These are phyloP conservation scores for Diphyllodes magnificus DNA, from an alignment of 2,113 vertebrate genomes.

Conservation along the genomic window DNA sequence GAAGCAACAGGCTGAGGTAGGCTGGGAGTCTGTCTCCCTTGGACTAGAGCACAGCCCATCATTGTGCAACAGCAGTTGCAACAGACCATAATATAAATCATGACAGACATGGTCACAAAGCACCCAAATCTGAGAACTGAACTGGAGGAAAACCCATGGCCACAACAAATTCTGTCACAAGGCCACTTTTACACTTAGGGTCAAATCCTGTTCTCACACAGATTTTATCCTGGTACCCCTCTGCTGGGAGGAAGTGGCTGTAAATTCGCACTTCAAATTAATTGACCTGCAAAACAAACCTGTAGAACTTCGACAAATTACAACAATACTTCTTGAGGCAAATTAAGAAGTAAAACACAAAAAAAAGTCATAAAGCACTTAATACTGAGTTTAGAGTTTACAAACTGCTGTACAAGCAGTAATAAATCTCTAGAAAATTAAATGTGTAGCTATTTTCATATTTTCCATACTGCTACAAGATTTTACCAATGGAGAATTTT, in stretches of 20 bases:
- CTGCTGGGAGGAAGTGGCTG: neutral
- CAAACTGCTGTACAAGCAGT: neutral
- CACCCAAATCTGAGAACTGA: neutral
- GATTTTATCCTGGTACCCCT: neutral
- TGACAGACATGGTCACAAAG: neutral
- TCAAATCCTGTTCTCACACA: neutral
- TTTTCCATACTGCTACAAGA: neutral
- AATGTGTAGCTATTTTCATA: neutral
- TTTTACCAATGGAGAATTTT: neutral
- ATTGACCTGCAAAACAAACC: neutral
- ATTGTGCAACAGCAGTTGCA: constrained; percentile 29
- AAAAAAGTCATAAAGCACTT: neutral
- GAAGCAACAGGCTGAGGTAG: constrained; percentile 43
- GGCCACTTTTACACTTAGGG: neutral
- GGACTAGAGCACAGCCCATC: neutral
- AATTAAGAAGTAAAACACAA: neutral
- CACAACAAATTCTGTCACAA: neutral
- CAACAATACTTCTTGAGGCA: neutral
- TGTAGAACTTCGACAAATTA: neutral
- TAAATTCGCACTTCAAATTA: neutral
- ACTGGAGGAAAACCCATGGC: neutral
- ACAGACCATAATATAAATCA: neutral
- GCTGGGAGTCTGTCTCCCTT: neutral
- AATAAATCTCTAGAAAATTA: constrained; percentile 24
- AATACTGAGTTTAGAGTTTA: neutral